Conservation (phyloP, 2,888 invertebrate species). For the Papilio elwesi region DNA sequence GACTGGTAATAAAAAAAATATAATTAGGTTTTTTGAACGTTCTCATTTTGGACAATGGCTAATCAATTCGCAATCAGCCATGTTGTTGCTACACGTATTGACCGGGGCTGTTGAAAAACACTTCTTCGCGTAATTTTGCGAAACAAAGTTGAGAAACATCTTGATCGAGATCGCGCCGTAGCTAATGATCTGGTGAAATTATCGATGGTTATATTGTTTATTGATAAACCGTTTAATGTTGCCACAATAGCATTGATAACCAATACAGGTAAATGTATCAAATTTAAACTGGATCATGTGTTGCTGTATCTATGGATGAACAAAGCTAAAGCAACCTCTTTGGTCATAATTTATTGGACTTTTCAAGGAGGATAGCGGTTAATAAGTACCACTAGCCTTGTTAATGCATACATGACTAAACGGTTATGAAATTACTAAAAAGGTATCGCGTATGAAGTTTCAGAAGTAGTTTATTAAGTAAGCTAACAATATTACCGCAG, state of each 20-base stretch:
- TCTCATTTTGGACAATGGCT: slow-evolving; percentile 30
- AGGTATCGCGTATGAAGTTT: no score
- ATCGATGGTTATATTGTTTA: slow-evolving; percentile 1
- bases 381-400: no score
- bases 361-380: no score
- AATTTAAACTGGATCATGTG: neutral
- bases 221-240: slow-evolving; percentile 3
- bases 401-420: no score
- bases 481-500: no score
- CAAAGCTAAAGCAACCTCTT: no score
- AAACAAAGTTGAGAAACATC: slow-evolving; percentile 45
- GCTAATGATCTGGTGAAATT: slow-evolving; percentile 42
- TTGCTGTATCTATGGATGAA: no score
- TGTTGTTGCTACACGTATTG: slow-evolving; percentile 40
- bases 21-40: slow-evolving; percentile 31
- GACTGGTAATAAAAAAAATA: slow-evolving; percentile 22
- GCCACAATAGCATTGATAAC: slow-evolving; percentile 6
- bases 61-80: slow-evolving; percentile 41
- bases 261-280: neutral
- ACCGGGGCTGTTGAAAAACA: slow-evolving; percentile 40
- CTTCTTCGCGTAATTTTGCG: slow-evolving; percentile 41
- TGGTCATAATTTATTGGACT: no score
- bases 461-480: no score
- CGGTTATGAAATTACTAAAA: no score
- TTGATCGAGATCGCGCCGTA: slow-evolving; percentile 29